Conservation (phyloP, 2,888 invertebrate species). For the Athetis lepigone region DNA sequence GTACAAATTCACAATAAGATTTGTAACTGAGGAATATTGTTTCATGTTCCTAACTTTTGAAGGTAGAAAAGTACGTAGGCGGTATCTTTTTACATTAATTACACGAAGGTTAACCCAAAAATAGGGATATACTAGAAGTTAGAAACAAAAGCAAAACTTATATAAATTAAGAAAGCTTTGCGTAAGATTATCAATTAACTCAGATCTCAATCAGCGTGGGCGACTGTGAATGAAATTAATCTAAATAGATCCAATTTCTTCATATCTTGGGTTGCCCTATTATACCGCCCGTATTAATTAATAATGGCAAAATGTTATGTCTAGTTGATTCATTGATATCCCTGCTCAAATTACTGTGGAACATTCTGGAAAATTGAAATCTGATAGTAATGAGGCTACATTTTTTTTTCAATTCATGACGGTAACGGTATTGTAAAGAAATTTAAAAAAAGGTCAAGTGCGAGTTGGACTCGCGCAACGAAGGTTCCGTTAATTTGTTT, state of each 20-base stretch:
- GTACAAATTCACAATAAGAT: background rate
- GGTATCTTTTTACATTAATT: slow-evolving; percentile 9
- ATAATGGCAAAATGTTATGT: slow-evolving; percentile 15
- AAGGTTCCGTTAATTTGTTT: too few relatives aligned
- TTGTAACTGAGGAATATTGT: slow-evolving; percentile 5
- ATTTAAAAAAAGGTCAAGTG: too few relatives aligned
- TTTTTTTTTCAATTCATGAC: too few relatives aligned
- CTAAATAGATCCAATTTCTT: slow-evolving; percentile 21
- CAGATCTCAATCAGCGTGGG: slow-evolving; percentile 13
- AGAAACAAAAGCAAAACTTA: slow-evolving; percentile 17
- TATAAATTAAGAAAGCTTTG: slow-evolving; percentile 9
- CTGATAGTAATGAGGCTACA: background rate
- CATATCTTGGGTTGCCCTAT: slow-evolving; percentile 16
- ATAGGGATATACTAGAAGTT: background rate
- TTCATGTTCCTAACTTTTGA: background rate
- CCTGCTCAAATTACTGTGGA: background rate
- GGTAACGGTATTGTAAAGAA: too few relatives aligned
- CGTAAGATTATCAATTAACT: slow-evolving; percentile 12
- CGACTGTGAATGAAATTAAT: slow-evolving; percentile 14
- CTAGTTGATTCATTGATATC: background rate
- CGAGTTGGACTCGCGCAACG: too few relatives aligned
- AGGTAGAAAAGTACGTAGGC: slow-evolving; percentile 14
- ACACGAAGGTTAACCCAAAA: slow-evolving; percentile 1
- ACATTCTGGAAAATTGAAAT: background rate
- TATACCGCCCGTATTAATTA: slow-evolving; percentile 14